Evolutionary conservation across 2,797 vertebrate genomes (phyloP).

Genomic region (Euphonia xanthogaster): DNA sequence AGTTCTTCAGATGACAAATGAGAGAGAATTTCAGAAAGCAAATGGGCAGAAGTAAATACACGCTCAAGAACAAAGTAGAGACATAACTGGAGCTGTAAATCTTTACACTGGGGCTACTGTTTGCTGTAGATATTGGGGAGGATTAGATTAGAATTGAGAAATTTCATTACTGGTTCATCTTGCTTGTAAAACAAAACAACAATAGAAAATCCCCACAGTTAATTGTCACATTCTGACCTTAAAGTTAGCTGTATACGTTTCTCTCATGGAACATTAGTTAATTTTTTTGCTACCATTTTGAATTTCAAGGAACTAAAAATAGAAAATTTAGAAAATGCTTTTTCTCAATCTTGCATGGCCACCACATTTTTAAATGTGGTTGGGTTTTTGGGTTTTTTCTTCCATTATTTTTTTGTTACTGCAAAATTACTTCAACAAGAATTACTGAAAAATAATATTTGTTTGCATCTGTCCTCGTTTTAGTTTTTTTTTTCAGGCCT

Average conservation of each 20-base stretch:
- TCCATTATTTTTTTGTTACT: not conserved
- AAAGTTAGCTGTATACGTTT: not conserved
- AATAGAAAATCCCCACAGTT: not conserved
- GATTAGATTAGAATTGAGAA: not conserved
- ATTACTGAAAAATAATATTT: not conserved
- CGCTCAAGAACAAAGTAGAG: slow-evolving; percentile 65
- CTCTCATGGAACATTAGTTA: accelerated
- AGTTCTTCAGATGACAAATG: slow-evolving; percentile 69
- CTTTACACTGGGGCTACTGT: slow-evolving; percentile 60
- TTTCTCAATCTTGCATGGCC: not conserved
- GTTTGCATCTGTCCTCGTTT: not conserved
- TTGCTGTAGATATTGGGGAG: not conserved
- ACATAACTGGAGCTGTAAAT: slow-evolving; percentile 70
- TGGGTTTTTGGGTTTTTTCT: not conserved
- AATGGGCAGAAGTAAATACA: slow-evolving; percentile 68
- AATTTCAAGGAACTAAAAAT: not conserved
- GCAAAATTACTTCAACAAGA: not conserved
- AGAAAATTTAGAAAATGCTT: not conserved
- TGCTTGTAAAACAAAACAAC: not conserved
- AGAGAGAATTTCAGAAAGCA: slow-evolving; percentile 72
- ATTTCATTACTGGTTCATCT: not conserved
- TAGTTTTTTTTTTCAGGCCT: not conserved
- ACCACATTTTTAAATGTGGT: not conserved
- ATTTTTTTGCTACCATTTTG: not conserved
- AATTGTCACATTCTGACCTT: not conserved